phyloP scores from a whole-genome alignment of 2,888 invertebrate species.

The Hermaeophaga mercurialis region DNA sequence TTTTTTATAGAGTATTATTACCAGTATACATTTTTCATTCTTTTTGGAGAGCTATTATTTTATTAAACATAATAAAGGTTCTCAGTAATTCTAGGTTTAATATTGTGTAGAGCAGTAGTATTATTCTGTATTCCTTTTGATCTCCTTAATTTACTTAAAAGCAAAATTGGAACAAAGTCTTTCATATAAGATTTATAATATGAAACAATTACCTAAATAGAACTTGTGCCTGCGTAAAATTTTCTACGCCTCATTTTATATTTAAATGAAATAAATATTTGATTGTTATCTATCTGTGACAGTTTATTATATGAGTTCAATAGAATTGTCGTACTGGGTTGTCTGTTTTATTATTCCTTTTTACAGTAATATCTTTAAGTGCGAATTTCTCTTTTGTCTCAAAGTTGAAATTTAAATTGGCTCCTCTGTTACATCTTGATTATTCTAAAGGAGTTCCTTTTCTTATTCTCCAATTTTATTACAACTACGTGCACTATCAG shows the following conservation, averaged over 20 bases:
- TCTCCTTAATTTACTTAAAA: too few relatives aligned
- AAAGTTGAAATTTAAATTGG: conserved; percentile 32
- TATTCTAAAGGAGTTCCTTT: conserved; percentile 30
- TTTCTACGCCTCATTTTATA: neutral
- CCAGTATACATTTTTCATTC: too few relatives aligned
- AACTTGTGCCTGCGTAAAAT: too few relatives aligned
- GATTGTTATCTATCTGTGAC: conserved; percentile 23
- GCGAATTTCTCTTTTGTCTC: conserved; percentile 27
- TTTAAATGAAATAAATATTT: conserved; percentile 14
- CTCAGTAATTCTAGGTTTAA: too few relatives aligned
- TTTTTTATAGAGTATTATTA: too few relatives aligned
- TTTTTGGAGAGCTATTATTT: too few relatives aligned
- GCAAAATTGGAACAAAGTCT: too few relatives aligned
- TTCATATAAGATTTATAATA: too few relatives aligned
- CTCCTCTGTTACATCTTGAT: conserved; percentile 28
- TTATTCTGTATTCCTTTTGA: too few relatives aligned
- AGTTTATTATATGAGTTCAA: conserved; percentile 21
- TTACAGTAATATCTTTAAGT: conserved; percentile 20
- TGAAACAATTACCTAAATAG: too few relatives aligned
- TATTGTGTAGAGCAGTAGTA: too few relatives aligned
- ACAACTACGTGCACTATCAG: conserved; percentile 31
- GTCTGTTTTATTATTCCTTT: conserved; percentile 22
- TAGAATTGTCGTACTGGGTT: conserved; percentile 6
- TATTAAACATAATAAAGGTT: too few relatives aligned
- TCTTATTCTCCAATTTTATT: conserved; percentile 32